Evolutionary conservation across 2,888 invertebrate species (phyloP), one percentile per base, ranked within the genome.

Genomic region (Dasysyrphus albostriatus): DNA sequence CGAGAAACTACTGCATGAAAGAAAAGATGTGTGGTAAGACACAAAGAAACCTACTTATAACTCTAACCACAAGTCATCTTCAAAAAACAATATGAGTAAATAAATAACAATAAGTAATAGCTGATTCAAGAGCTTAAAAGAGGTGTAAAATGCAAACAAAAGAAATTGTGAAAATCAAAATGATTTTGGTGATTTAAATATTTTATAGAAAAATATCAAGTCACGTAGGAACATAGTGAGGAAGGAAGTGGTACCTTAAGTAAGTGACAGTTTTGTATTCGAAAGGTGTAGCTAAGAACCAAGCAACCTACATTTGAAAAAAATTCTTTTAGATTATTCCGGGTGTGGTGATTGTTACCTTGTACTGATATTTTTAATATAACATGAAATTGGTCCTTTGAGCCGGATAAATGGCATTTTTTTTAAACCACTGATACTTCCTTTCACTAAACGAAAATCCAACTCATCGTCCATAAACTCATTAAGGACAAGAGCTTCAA

Each of bases 221-320:
- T 61, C 61, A 61, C 61, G 61, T 61, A 24, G 12, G 19, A 1
- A 24, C n/a, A n/a, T n/a, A n/a, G n/a, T n/a, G 12, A 12, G 24
- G n/a, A 42, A 42, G 42, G 24, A 61, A 61, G 61, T 61, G 14
- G 42, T 24, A 59, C 42, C 42, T 42, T 61, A 24, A 24, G 24
- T 61, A 61, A 61, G 42, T 61, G 61, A 61, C 61, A 61, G 61
- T 61, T 61, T 61, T 24, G 42, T 42, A 61, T 61, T 42, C 61
- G 39, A 42, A 61, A 24, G 42, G 61, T 42, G 24, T 24, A 9
- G 0, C 1, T 47, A 44, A n/a, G n/a, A n/a, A 1, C 9, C 12
- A 19, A 14, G 19, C 10, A 37, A 12, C 58, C 58, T 34, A 19
- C 37, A 5, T 9, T 51, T 51, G 5, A 6, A 5, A 19, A 51